Evolutionary conservation across 2,797 vertebrate genomes (phyloP).

Genomic region (Xenopus petersii): DNA sequence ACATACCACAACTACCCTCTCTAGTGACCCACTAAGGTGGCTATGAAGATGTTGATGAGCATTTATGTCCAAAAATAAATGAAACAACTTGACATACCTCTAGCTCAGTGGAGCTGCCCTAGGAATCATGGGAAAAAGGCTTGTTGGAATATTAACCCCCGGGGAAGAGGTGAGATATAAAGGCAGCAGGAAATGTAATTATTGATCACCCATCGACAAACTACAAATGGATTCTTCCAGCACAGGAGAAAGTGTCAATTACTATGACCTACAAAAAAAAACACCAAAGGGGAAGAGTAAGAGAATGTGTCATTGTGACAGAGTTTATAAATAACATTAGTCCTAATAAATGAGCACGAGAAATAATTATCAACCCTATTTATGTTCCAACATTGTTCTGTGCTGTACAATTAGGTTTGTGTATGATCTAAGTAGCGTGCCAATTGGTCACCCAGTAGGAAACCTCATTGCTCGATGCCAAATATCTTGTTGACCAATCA

Average conservation of each 20-base stretch:
- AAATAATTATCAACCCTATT: too few species aligned
- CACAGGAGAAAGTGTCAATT: slow-evolving; percentile 25
- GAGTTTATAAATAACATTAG: too few species aligned
- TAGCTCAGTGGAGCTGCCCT: slow-evolving; percentile 20
- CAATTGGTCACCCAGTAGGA: too few species aligned
- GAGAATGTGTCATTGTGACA: neutral
- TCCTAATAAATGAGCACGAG: too few species aligned
- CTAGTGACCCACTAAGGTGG: too few species aligned
- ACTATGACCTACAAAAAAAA: slow-evolving; percentile 32
- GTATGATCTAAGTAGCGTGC: too few species aligned
- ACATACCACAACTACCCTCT: too few species aligned
- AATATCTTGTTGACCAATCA: too few species aligned
- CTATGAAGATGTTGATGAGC: too few species aligned
- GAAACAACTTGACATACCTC: slow-evolving; percentile 21
- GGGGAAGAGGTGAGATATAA: slow-evolving; percentile 17
- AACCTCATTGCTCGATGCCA: too few species aligned
- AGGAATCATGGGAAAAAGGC: slow-evolving; percentile 30
- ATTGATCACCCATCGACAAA: slow-evolving; percentile 31
- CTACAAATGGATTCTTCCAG: slow-evolving; percentile 26
- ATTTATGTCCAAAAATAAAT: slow-evolving; percentile 11
- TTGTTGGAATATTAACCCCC: slow-evolving; percentile 12
- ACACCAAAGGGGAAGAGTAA: slow-evolving; percentile 9
- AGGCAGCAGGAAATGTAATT: slow-evolving; percentile 24
- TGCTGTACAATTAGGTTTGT: too few species aligned
- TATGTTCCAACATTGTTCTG: too few species aligned